These are phyloP conservation scores for Allacma fusca DNA, from an alignment of 2,888 invertebrate species.

Conservation along the genomic window DNA sequence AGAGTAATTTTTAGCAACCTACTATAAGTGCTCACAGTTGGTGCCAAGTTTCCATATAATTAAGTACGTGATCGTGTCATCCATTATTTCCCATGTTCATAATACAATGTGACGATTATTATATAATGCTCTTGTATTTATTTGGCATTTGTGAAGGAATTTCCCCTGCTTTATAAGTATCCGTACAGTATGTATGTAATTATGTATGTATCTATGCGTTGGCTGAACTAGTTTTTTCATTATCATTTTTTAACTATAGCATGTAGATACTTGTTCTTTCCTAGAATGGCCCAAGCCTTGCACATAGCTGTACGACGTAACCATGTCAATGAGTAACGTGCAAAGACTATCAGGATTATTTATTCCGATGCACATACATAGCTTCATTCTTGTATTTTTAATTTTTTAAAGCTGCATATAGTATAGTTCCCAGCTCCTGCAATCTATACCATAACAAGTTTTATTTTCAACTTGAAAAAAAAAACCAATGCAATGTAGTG, in stretches of 20 bases:
- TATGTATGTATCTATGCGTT: neutral
- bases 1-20: neutral
- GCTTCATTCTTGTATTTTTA: neutral
- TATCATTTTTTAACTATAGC: neutral
- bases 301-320: neutral
- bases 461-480: no score
- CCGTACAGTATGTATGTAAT: neutral
- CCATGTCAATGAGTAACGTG: neutral
- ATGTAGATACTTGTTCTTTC: neutral
- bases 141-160: slow-evolving; percentile 16
- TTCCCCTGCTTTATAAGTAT: neutral
- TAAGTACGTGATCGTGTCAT: slow-evolving; percentile 16
- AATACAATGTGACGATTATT: neutral
- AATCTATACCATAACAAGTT: no score
- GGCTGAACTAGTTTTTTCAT: slow-evolving; percentile 9
- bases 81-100: slow-evolving; percentile 2
- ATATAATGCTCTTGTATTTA: neutral
- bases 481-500: no score
- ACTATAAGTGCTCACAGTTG: neutral
- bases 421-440: no score
- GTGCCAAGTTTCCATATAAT: neutral
- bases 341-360: neutral
- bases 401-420: neutral
- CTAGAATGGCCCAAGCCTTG: neutral
- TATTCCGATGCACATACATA: neutral